Evolutionary conservation across 2,888 invertebrate genomes (phyloP).

Genomic region (Pollenia angustigena): DNA sequence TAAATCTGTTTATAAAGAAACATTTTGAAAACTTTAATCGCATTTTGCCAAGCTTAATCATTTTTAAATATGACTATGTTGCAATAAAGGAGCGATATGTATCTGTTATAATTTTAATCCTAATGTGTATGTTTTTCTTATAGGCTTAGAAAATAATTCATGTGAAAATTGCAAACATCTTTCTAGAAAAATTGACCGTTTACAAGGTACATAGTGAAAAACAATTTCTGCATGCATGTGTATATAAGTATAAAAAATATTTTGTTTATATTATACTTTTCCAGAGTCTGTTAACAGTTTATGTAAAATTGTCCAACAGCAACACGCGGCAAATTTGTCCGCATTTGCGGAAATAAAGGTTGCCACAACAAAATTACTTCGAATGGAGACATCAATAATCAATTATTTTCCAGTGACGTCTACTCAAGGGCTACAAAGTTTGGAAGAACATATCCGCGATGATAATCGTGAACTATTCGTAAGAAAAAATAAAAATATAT

Average conservation of each 20-base stretch:
- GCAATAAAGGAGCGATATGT: no score
- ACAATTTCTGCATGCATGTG: background rate
- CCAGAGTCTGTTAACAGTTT: slow-evolving; percentile 13
- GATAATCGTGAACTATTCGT: background rate
- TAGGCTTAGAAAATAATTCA: slow-evolving; percentile 23
- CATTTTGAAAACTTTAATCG: no score
- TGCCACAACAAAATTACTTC: slow-evolving; percentile 20
- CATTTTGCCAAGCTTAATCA: no score
- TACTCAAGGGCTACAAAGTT: background rate
- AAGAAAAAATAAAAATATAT: no score
- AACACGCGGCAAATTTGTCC: slow-evolving; percentile 8
- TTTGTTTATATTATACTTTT: background rate
- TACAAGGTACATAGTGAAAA: slow-evolving; percentile 22
- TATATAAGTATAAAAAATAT: background rate
- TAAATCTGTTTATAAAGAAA: no score
- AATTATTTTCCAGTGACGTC: background rate
- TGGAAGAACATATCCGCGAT: background rate
- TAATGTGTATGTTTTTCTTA: background rate
- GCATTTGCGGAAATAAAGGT: slow-evolving; percentile 31
- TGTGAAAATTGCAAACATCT: slow-evolving; percentile 32
- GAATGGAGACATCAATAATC: slow-evolving; percentile 13
- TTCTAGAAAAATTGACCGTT: slow-evolving; percentile 28
- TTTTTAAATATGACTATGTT: no score
- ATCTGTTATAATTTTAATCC: no score
- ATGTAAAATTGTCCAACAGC: slow-evolving; percentile 6